These are phyloP conservation scores for Bucorvus abyssinicus DNA, from an alignment of 2,797 vertebrate species.

Conservation along the genomic window DNA sequence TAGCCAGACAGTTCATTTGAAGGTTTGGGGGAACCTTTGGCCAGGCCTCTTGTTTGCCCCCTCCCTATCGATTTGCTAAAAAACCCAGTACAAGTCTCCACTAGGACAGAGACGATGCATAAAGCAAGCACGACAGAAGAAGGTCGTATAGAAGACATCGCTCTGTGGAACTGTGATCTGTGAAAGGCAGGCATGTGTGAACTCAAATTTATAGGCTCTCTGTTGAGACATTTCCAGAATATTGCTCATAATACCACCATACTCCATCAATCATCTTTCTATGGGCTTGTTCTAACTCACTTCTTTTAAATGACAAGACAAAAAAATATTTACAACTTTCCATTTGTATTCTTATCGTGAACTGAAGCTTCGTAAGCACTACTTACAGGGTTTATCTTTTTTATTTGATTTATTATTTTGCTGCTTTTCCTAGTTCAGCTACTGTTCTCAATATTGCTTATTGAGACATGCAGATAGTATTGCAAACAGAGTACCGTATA, in stretches of 20 bases:
- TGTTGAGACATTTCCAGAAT: slow-evolving; percentile 25
- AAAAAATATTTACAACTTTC: neutral
- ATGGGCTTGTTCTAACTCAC: neutral
- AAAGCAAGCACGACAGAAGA: neutral
- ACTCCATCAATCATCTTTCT: slow-evolving; percentile 16
- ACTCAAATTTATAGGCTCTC: slow-evolving; percentile 33
- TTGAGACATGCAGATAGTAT: neutral
- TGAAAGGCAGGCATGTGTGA: slow-evolving; percentile 23
- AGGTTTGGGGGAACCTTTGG: neutral
- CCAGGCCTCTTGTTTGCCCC: neutral
- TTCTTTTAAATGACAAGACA: neutral
- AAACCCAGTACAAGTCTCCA: neutral
- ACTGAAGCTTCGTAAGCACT: neutral
- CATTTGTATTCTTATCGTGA: neutral
- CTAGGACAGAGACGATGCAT: neutral
- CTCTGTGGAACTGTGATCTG: neutral
- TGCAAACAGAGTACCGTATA: neutral
- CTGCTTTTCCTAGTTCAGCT: neutral
- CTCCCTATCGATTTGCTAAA: neutral
- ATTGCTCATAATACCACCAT: slow-evolving; percentile 3
- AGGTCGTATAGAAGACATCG: neutral
- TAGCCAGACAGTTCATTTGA: neutral
- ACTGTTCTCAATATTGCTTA: neutral
- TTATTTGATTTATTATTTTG: neutral
- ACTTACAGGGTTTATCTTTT: neutral